Conservation (phyloP, 2,888 invertebrate genomes). For the Acleris literana region DNA sequence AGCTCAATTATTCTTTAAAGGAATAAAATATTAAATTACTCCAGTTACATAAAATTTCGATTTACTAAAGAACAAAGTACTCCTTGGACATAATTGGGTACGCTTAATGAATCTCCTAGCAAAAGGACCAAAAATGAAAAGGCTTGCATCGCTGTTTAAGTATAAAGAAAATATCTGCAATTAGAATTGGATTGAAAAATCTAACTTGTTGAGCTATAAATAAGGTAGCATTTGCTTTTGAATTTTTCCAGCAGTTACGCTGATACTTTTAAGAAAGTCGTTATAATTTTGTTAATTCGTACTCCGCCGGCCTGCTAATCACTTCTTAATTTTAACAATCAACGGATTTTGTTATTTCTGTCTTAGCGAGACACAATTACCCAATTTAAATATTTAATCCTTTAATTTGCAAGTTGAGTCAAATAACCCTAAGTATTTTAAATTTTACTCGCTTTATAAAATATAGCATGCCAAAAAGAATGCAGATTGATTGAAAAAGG, state of each 20-base stretch:
- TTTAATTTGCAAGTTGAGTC: constrained; percentile 3
- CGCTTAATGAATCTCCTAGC: constrained; percentile 20
- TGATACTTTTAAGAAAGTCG: no score
- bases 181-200: no score
- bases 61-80: constrained; percentile 6
- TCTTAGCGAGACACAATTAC: constrained; percentile 12
- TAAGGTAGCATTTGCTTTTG: no score
- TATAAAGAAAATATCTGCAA: no score
- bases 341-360: constrained; percentile 23
- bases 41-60: no score
- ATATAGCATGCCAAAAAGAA: no score
- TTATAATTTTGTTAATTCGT: neutral
- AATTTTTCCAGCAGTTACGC: no score
- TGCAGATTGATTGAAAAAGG: no score
- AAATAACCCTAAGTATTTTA: neutral
- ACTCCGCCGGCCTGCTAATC: constrained; percentile 29
- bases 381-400: constrained; percentile 10
- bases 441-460: neutral
- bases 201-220: no score
- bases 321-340: constrained; percentile 33
- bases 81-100: constrained; percentile 21
- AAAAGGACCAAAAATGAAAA: constrained; percentile 23
- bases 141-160: constrained; percentile 11
- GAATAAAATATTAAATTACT: no score
- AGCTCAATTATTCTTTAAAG: no score